Percentiles rank a stretch among this genome's conserved stretches.
Evolutionary conservation across 2,888 invertebrate species (phyloP).

Genomic region (Therioaphis trifolii): DNA sequence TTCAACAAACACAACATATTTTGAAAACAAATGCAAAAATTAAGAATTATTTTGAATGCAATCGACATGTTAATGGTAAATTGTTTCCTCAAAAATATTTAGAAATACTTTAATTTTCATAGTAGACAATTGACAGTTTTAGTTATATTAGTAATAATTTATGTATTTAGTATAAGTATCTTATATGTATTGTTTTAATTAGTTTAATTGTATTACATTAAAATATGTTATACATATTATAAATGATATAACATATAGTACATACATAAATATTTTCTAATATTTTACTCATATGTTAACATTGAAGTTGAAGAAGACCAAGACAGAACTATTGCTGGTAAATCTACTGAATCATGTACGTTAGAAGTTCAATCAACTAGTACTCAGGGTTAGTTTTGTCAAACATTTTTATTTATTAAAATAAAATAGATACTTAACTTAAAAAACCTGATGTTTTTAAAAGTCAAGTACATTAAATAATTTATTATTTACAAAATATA

Average conservation of each 20-base stretch:
- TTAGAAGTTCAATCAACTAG: neutral
- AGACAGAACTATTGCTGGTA: too few relatives aligned
- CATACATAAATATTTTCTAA: too few relatives aligned
- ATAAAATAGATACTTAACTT: constrained; percentile 20
- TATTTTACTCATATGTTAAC: too few relatives aligned
- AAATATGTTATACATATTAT: neutral
- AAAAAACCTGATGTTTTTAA: constrained; percentile 11
- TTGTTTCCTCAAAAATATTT: neutral
- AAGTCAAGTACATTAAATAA: neutral
- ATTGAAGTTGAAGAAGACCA: too few relatives aligned
- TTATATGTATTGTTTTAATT: too few relatives aligned
- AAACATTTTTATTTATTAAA: constrained; percentile 11
- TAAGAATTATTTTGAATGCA: constrained; percentile 21
- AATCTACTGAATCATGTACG: neutral
- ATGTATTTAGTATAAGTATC: too few relatives aligned
- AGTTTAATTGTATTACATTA: too few relatives aligned
- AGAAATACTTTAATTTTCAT: too few relatives aligned
- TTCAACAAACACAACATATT: constrained; percentile 11
- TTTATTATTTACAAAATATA: neutral
- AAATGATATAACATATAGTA: neutral
- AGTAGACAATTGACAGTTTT: too few relatives aligned
- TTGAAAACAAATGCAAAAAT: constrained; percentile 6
- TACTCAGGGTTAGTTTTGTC: neutral
- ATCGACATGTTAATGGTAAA: constrained; percentile 11
- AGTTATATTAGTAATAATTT: too few relatives aligned